Conservation (phyloP, 2,888 invertebrate species). For the Hipparchia sbordonii region DNA sequence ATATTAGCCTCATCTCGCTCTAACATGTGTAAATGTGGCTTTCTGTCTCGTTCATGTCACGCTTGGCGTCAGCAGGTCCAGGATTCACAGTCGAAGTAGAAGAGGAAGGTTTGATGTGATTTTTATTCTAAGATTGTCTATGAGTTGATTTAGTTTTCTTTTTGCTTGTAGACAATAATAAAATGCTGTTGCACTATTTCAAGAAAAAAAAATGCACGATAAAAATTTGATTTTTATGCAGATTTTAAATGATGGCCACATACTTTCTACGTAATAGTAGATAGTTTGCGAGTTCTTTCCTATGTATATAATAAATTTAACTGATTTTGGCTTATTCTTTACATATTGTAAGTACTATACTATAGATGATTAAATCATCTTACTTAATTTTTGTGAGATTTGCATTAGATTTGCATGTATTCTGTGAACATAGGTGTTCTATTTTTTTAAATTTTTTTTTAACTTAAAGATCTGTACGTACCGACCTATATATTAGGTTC, state of each 20-base stretch:
- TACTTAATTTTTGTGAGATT: background rate
- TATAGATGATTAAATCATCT: background rate
- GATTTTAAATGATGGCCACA: background rate
- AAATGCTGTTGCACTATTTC: constrained; percentile 11
- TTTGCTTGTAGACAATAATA: constrained; percentile 48
- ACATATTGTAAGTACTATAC: background rate
- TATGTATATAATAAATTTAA: background rate
- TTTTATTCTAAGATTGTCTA: constrained; percentile 53
- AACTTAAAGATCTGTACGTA: too few relatives aligned
- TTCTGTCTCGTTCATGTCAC: constrained; percentile 75
- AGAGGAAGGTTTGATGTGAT: constrained; percentile 77
- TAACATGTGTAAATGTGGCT: constrained; percentile 81
- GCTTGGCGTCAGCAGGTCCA: constrained; percentile 72
- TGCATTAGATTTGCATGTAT: background rate
- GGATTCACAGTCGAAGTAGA: constrained; percentile 78
- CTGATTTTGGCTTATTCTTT: background rate
- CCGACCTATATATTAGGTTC: too few relatives aligned
- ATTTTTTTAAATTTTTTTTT: too few relatives aligned
- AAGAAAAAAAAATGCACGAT: constrained; percentile 5
- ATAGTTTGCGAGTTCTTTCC: background rate
- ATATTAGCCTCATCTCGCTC: constrained; percentile 68
- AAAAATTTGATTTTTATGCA: background rate
- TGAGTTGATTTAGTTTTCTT: constrained; percentile 39
- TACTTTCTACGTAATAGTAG: background rate
- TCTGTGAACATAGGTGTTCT: too few relatives aligned